Base-by-base conservation (phyloP, 2,113 vertebrate genomes). In the Myotis brandtii region DNA sequence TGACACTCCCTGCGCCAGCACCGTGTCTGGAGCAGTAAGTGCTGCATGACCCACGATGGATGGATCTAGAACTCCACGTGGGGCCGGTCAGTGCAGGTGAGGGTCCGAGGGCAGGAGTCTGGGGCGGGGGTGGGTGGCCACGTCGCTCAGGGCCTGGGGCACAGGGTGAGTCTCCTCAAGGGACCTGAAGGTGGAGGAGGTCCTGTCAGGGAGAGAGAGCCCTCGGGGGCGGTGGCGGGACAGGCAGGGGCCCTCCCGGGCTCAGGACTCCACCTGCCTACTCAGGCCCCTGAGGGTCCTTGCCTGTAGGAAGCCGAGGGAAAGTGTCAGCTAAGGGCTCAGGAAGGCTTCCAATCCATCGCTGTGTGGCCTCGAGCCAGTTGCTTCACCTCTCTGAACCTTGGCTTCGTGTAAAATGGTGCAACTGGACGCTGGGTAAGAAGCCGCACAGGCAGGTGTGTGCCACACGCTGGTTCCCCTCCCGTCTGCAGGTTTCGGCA, bases 401-500 rank as follows among this genome's bases (percentile, higher is more conserved):
- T 67, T 8, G 0, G 18, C 32, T 67, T 21, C 52, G 48, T 40
- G 25, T 16, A 52, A n/a, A 66, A 23, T 2, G 3, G 37, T 37
- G 64, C 32, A 2, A 50, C 5, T 40, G 3, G 81, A 70, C 3
- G 0, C 23, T 9, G 37, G 66, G 17, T 18, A 21, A 59, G 72
- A 34, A 64, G 62, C 37, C 0, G 6, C 20, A 25, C 0, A 0
- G 32, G 64, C 23, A 37, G 90, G 27, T 9, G 7, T 0, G 6
- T 1, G 54, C 14, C 1, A 8, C 43, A 6, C 20, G 2, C 7
- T 4, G 37, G 13, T 52, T 86, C 48, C 48, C 54, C 11, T 32
- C 67, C 54, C 4, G 6, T 9, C 16, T 64, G n/a, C 14, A 0
- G 1, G 2, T 62, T 67, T 69, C 92, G 34, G 40, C 21, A 81